Evolutionary conservation across 2,888 invertebrate species (phyloP).

Genomic region (Ichneumon xanthorius): DNA sequence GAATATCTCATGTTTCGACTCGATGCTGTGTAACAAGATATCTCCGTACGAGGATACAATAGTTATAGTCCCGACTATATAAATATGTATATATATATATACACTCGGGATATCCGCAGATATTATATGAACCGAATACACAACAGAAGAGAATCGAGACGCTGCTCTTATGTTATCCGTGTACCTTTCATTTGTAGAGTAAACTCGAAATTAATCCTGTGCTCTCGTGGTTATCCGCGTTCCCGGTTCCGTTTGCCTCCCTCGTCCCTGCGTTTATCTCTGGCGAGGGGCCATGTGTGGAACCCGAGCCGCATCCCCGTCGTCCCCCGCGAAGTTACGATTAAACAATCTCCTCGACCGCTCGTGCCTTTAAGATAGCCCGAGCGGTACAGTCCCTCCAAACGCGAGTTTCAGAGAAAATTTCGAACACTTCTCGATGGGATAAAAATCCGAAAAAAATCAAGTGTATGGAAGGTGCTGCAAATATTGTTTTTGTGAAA

Average conservation of each 20-base stretch:
- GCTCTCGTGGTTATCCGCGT: conserved; percentile 57
- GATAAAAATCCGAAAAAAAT: too few relatives aligned
- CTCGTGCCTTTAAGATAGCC: conserved; percentile 30
- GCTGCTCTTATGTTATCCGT: conserved; percentile 54
- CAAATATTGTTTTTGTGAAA: too few relatives aligned
- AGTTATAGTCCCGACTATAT: too few relatives aligned
- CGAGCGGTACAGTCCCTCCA: too few relatives aligned
- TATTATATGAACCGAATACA: conserved; percentile 31
- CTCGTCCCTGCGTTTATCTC: conserved; percentile 45
- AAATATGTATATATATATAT: neutral
- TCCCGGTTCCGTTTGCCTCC: conserved; percentile 43
- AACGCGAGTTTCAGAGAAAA: too few relatives aligned
- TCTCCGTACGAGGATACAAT: too few relatives aligned
- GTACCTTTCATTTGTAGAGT: conserved; percentile 63
- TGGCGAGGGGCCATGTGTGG: conserved; percentile 61
- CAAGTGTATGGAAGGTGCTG: too few relatives aligned
- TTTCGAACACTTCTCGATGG: too few relatives aligned
- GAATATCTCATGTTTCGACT: conserved; percentile 3
- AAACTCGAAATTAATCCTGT: conserved; percentile 65
- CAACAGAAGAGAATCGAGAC: conserved; percentile 40
- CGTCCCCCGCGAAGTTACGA: conserved; percentile 56
- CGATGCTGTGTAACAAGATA: too few relatives aligned
- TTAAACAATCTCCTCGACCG: conserved; percentile 54
- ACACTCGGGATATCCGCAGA: neutral
- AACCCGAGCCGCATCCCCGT: conserved; percentile 42